Evolutionary conservation across 2,797 vertebrate species (phyloP).

Genomic region (Karalla daura): DNA sequence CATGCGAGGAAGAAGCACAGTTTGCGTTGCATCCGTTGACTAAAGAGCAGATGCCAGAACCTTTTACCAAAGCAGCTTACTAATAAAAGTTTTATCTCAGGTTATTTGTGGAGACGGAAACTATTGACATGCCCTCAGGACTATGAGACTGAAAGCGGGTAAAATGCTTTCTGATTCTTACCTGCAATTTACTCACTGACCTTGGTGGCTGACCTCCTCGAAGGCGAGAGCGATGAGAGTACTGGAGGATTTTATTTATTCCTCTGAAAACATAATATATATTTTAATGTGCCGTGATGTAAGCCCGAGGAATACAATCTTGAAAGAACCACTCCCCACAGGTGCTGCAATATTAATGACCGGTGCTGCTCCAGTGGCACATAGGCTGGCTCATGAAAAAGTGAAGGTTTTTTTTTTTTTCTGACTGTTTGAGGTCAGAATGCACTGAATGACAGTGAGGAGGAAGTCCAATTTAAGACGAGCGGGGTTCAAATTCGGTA

Average conservation of each 20-base stretch:
- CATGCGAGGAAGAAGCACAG: slow-evolving; percentile 24
- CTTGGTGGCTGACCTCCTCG: slow-evolving; percentile 57
- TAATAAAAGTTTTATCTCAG: slow-evolving; percentile 81
- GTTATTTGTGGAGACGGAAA: slow-evolving; percentile 82
- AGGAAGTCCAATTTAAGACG: slow-evolving; percentile 53
- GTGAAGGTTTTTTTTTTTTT: too few relatives aligned
- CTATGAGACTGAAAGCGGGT: slow-evolving; percentile 56
- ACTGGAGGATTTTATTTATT: slow-evolving; percentile 73
- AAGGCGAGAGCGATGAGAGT: slow-evolving; percentile 67
- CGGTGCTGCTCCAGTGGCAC: slow-evolving; percentile 55
- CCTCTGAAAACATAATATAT: slow-evolving; percentile 75
- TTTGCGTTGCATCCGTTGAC: slow-evolving; percentile 24
- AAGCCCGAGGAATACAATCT: slow-evolving; percentile 73
- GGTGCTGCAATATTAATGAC: slow-evolving; percentile 84
- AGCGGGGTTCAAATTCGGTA: slow-evolving; percentile 63
- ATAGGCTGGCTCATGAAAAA: slow-evolving; percentile 72
- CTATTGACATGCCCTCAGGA: slow-evolving; percentile 76
- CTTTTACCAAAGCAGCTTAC: slow-evolving; percentile 76
- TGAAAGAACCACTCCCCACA: slow-evolving; percentile 72
- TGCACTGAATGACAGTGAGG: slow-evolving; percentile 43
- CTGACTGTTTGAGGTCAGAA: slow-evolving; percentile 66
- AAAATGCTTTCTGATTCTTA: slow-evolving; percentile 66
- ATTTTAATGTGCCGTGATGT: slow-evolving; percentile 69
- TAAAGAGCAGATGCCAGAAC: slow-evolving; percentile 71
- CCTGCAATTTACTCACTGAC: slow-evolving; percentile 58